These are phyloP conservation scores for Diorhabda elongata DNA, from an alignment of 1,140 invertebrate genomes.

Conservation along the genomic window DNA sequence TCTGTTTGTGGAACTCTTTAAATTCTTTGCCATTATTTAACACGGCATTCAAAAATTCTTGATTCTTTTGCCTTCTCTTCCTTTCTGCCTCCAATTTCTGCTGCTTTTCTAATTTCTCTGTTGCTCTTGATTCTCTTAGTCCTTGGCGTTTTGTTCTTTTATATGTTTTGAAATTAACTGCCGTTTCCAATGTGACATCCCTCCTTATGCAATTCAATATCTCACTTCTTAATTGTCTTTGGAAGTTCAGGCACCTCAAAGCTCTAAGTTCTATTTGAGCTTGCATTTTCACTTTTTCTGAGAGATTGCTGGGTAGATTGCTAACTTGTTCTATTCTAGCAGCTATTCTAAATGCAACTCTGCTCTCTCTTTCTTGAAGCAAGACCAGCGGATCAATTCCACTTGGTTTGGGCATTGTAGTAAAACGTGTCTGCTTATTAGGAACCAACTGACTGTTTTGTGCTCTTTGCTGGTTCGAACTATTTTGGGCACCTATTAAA, in stretches of 20 bases:
- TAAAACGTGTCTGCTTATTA: slow-evolving; percentile 73
- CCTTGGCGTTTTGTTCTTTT: slow-evolving; percentile 94
- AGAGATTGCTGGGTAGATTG: slow-evolving; percentile 84
- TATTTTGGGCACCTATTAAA: not conserved
- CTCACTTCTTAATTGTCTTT: slow-evolving; percentile 82
- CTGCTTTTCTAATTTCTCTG: slow-evolving; percentile 98
- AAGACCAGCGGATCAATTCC: slow-evolving; percentile 92
- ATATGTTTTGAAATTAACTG: slow-evolving; percentile 94
- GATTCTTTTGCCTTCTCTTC: slow-evolving; percentile 91
- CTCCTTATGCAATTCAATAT: slow-evolving; percentile 82
- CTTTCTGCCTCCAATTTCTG: slow-evolving; percentile 96
- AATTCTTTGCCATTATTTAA: slow-evolving; percentile 97
- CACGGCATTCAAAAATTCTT: slow-evolving; percentile 92
- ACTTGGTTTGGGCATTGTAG: slow-evolving; percentile 81
- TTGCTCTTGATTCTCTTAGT: slow-evolving; percentile 91
- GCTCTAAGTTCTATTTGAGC: slow-evolving; percentile 95
- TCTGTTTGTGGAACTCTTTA: slow-evolving; percentile 80
- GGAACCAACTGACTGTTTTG: not conserved
- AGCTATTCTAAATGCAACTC: slow-evolving; percentile 77
- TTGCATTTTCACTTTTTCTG: slow-evolving; percentile 86
- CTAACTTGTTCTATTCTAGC: slow-evolving; percentile 73
- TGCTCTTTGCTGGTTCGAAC: not conserved
- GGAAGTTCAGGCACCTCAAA: slow-evolving; percentile 90
- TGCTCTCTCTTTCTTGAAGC: slow-evolving; percentile 91
- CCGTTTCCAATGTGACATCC: slow-evolving; percentile 94